Base-by-base conservation (phyloP, 1,140 invertebrate species). In the Ceratosolen fusciceps region DNA sequence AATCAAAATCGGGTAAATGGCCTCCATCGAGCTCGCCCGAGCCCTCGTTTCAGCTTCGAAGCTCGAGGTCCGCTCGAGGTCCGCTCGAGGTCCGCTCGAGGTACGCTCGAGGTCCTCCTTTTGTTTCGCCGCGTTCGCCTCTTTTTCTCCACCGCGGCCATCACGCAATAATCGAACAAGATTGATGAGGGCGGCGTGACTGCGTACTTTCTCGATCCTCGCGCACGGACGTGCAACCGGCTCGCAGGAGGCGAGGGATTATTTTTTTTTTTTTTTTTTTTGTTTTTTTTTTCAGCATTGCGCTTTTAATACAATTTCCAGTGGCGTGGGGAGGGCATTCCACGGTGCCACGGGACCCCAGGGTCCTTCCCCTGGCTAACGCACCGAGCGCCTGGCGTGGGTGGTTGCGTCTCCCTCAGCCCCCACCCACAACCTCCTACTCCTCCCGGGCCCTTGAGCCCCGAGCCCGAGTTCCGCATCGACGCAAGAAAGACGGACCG, bases 141-240 rank as follows among this genome's bases (percentile, higher is more conserved):
- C 47, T 60, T 71, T 82, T 81, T 87, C 84, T 84, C 89, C 62
- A 47, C 88, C 88, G 86, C 85, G 84, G 84, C 86, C 89, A 89
- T 90, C 89, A 87, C 83, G 87, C 84, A 90, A 90, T 90, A 90
- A 90, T 90, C 89, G 89, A 90, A 90, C 87, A 90, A 90, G 89
- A 90, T 90, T 88, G 88, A 90, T 90, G 89, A 90, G 87, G 84
- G 83, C 86, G 82, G 85, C 85, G 85, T 90, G 89, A 90, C 89
- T 90, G 85, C 85, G 65, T 62, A 37, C 62, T 60, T 76, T 80
- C 52, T 80, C 67, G 26, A 49, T 24, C 0, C 56, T 72, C 54
- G 68, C 34, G 49, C 26, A 62, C n/a, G 12, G 12, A 2, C 12
- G 24, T 4, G 7, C 21, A 31, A 47, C 52, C 52, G 49, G 24